Percentiles rank a stretch among this genome's conserved stretches.
phyloP scores from a whole-genome alignment of 1,140 invertebrate genomes.

The Maconellicoccus hirsutus region DNA sequence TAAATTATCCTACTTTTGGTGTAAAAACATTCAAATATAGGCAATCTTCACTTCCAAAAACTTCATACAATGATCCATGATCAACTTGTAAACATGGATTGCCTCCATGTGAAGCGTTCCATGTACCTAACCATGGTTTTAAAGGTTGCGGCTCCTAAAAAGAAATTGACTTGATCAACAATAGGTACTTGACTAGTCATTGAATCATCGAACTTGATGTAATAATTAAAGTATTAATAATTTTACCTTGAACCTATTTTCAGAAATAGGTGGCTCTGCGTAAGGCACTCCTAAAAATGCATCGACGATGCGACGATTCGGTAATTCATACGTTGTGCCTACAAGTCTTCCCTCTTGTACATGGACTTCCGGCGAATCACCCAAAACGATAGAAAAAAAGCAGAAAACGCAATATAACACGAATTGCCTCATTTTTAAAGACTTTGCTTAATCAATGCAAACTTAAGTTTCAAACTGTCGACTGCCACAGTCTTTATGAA shows the following conservation, averaged over 20 bases:
- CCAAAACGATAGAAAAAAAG: too few species aligned
- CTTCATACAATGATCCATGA: background rate
- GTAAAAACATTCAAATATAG: slow-evolving; percentile 31
- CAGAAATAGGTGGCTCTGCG: slow-evolving; percentile 43
- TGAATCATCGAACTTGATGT: background rate
- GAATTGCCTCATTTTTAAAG: too few species aligned
- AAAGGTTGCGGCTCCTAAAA: slow-evolving; percentile 26
- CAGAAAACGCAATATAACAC: too few species aligned
- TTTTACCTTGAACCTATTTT: slow-evolving; percentile 44
- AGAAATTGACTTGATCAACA: background rate
- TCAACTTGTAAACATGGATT: slow-evolving; percentile 26
- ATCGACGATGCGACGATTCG: slow-evolving; percentile 23
- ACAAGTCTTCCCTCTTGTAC: slow-evolving; percentile 25
- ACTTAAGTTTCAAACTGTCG: too few species aligned
- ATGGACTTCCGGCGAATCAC: background rate
- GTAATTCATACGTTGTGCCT: background rate
- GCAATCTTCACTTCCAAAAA: slow-evolving; percentile 30
- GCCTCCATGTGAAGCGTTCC: slow-evolving; percentile 26
- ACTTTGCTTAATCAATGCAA: too few species aligned
- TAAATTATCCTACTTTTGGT: slow-evolving; percentile 28
- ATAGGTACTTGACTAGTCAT: background rate
- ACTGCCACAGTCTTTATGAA: too few species aligned
- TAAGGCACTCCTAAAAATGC: slow-evolving; percentile 48
- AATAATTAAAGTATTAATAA: background rate
- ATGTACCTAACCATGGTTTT: slow-evolving; percentile 28